A percentile compares a stretch with the other conserved stretches of the same genome.
Conservation (phyloP, 2,888 invertebrate genomes). For the Euclidia mi region DNA sequence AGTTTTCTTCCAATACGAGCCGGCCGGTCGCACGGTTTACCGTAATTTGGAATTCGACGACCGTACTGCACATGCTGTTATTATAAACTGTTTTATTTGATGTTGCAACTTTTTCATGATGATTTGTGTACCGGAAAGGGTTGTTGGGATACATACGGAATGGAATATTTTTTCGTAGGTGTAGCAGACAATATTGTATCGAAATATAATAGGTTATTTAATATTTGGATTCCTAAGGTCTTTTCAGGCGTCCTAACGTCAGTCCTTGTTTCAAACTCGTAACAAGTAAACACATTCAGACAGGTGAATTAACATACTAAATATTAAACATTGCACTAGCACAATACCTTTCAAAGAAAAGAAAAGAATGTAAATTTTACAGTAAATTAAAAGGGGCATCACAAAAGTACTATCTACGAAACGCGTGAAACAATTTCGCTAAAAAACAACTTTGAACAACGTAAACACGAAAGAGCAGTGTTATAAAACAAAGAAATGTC, state of each 20-base stretch:
- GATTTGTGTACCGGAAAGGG: not conserved
- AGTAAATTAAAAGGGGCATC: conserved; percentile 9
- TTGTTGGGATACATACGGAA: too few relatives aligned
- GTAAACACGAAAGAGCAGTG: conserved; percentile 26
- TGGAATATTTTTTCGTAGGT: too few relatives aligned
- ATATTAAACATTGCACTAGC: not conserved
- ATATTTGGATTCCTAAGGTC: too few relatives aligned
- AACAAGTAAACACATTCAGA: too few relatives aligned
- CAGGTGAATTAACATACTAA: not conserved
- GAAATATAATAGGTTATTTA: too few relatives aligned
- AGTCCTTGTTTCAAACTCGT: too few relatives aligned
- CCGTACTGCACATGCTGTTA: conserved; percentile 41
- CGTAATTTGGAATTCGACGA: conserved; percentile 43
- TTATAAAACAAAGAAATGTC: conserved; percentile 44
- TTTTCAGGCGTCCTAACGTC: too few relatives aligned
- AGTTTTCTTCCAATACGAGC: conserved; percentile 53
- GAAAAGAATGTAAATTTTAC: not conserved
- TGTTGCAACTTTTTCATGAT: conserved; percentile 30
- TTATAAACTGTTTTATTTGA: conserved; percentile 42
- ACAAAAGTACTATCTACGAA: conserved; percentile 15
- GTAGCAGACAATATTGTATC: too few relatives aligned
- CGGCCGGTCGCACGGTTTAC: conserved; percentile 25
- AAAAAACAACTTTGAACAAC: conserved; percentile 35
- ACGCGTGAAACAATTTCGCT: conserved; percentile 33
- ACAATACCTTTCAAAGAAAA: not conserved